Evolutionary conservation across 2,888 invertebrate genomes (phyloP), one percentile per base, ranked within the genome.

Genomic region (Aleiodes leptofemur): DNA sequence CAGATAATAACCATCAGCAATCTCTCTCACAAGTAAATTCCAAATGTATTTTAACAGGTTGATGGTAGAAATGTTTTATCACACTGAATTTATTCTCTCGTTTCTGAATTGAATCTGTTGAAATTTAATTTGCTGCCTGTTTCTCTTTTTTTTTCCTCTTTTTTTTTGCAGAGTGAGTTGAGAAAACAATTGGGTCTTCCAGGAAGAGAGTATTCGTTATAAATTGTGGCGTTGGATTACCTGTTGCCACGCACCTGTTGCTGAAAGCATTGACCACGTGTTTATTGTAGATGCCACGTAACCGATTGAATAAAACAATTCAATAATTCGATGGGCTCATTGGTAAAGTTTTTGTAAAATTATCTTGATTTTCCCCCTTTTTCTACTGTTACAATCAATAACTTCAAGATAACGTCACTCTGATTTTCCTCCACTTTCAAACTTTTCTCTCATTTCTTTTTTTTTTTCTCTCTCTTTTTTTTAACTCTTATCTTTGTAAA

Each of bases 191-290:
- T 59, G 48, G 43, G 64, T 48, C 14, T 64, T 14, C 43, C 64
- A 43, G 43, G 43, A 43, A 55, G 16, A 55, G 14, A 43, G 64
- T 23, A 5, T 43, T 64, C 64, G 11, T 64, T 64, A 9, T 48
- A 23, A 43, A 43, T 64, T 43, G 16, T 48, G 23, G 29, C 6
- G 66, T 11, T 82, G 80, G 77, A 83, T 82, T 82, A 83, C 82
- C 80, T 81, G 82, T 83, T 83, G 80, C 83, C 69, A 83, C 80
- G 81, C 82, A 83, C 83, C 83, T 83, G 83, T 83, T 83, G 82
- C 83, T 75, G 71, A 23, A 23, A 56, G 11, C 55, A 57, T 43
- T 48, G 55, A 38, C 64, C 43, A 43, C 23, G 48, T 16, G 64
- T 13, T 48, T 48, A 48, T 48, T 64, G 64, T 48, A 38, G 38